Conservation (phyloP, 2,888 invertebrate genomes). For the Strigamia crassipes region DNA sequence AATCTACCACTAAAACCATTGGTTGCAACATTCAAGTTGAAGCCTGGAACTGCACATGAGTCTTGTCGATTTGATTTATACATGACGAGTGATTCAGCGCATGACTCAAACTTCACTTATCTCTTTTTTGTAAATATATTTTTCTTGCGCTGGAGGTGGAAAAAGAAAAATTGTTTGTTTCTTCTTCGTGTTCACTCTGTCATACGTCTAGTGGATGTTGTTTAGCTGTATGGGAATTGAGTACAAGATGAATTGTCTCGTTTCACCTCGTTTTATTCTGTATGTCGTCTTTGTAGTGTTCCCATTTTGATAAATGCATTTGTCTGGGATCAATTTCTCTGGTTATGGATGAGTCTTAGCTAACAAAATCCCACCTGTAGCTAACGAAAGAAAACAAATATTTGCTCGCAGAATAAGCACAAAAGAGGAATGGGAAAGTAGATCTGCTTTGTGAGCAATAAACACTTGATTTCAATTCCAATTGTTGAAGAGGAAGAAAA, state of each 20-base stretch:
- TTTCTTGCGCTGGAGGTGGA: not conserved
- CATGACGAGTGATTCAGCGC: constrained; percentile 19
- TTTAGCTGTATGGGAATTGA: constrained; percentile 38
- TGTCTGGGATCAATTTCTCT: constrained; percentile 30
- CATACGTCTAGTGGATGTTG: constrained; percentile 28
- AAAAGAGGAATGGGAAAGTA: not conserved
- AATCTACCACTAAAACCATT: constrained; percentile 17
- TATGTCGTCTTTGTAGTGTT: constrained; percentile 23
- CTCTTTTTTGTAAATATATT: not conserved
- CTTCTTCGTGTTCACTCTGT: not conserved
- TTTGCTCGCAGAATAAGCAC: not conserved
- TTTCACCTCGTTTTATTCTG: constrained; percentile 32
- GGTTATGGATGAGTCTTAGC: constrained; percentile 39
- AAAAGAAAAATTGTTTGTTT: constrained; percentile 22
- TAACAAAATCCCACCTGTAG: constrained; percentile 38
- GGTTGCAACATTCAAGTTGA: not conserved
- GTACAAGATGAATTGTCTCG: constrained; percentile 38
- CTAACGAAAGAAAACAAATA: constrained; percentile 19
- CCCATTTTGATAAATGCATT: constrained; percentile 32
- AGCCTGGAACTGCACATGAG: not conserved
- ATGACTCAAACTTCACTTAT: constrained; percentile 32
- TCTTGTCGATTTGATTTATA: constrained; percentile 39
- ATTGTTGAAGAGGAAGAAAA: not conserved
- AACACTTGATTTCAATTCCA: constrained; percentile 18
- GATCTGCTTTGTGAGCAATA: not conserved